Percentiles rank a stretch among this genome's conserved stretches.
These are phyloP conservation scores for Gallirallus australis DNA, from an alignment of 2,797 vertebrate species.

Conservation along the genomic window DNA sequence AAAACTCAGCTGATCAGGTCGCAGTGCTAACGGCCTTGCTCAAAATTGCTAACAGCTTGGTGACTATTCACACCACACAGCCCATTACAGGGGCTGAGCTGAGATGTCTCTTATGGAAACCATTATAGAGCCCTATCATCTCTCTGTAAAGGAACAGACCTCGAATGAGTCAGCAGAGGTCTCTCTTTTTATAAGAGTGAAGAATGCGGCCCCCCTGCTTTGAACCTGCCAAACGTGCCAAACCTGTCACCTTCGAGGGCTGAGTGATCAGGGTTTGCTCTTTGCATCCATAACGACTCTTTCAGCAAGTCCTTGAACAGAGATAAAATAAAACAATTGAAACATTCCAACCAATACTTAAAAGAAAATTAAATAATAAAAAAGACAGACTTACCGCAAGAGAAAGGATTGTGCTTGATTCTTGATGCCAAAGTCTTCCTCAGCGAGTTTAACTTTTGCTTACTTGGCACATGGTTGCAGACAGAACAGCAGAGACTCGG, in stretches of 20 bases:
- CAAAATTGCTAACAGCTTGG: conserved; percentile 50
- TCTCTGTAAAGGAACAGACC: background rate
- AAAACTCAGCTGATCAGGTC: background rate
- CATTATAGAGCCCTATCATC: conserved; percentile 27
- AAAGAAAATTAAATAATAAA: conserved; percentile 9
- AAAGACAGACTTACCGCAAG: background rate
- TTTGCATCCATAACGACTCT: background rate
- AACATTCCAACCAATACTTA: conserved; percentile 2
- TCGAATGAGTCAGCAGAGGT: background rate
- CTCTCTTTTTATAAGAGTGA: background rate
- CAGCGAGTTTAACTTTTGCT: background rate
- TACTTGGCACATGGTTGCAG: background rate
- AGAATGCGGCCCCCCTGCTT: background rate
- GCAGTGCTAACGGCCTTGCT: background rate
- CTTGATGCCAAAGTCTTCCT: background rate
- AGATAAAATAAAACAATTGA: conserved; percentile 7
- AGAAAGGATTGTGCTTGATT: background rate
- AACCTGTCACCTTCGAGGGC: conserved; percentile 9
- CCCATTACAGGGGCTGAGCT: background rate
- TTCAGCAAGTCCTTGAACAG: background rate
- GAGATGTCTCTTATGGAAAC: conserved; percentile 31
- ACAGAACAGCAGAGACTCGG: accelerated
- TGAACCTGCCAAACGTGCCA: background rate
- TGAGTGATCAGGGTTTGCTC: background rate
- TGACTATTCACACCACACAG: background rate